Base-by-base conservation (phyloP, 2,113 vertebrate species). In the Coturnix japonica region DNA sequence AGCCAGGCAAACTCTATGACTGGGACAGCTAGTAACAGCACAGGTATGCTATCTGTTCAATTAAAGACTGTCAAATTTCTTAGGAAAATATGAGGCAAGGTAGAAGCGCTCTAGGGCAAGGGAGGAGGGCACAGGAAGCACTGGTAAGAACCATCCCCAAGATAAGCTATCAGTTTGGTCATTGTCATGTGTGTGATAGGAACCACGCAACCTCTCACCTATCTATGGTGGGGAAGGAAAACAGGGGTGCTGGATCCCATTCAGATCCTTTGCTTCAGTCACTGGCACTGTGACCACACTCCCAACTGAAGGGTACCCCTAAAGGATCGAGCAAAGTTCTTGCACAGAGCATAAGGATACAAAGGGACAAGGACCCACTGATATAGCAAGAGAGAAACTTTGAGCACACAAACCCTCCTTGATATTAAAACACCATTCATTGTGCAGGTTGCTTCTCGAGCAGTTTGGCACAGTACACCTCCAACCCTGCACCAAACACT, bases 281-380 rank as follows among this genome's bases (percentile, higher is more conserved):
- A 37, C 66, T 33, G 72, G 43, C 14, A 2, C 0, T 0, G 30
- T 20, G 64, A 31, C 46, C 41, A 4, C 1, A 5, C 7, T 39
- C 7, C 15, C 56, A 30, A 47, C 43, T 59, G 26, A 2, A 11
- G 13, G 18, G 30, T 4, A 25, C 51, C 49, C 59, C 61, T 6
- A 22, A 14, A 33, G 43, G 35, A 46, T 2, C 44, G 30, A 3
- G 14, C 0, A 7, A 6, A 57, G 49, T 28, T 1, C 51, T 28
- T 2, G 1, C 22, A 2, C 65, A 28, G 49, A 33, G 67, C 43
- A 49, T 18, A 2, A 3, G 33, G 21, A 7, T 28, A 15, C 30
- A 11, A 21, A 22, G 69, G 51, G 26, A 69, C 44, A 19, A 30
- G 39, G 44, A 30, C 22, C n/a, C 11, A 4, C 1, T 1, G 53